Evolutionary conservation across 2,113 vertebrate genomes (phyloP), one percentile per base, ranked within the genome.

Genomic region (Ceyx margarethae): DNA sequence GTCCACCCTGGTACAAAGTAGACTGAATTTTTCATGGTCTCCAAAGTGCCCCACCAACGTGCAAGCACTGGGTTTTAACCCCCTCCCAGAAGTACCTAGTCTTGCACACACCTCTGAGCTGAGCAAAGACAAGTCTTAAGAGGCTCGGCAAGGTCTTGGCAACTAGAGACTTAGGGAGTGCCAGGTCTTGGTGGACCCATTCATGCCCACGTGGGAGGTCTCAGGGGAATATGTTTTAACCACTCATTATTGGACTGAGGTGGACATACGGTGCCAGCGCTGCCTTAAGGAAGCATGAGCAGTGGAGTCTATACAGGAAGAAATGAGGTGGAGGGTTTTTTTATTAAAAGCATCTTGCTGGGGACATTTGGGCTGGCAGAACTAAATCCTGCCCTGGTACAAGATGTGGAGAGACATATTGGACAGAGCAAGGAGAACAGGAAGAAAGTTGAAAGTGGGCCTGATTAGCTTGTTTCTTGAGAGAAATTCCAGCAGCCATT

Each of bases 261-360:
- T 54, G 13, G 13, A 74, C 14, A 31, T 1, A 7, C 53, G 42
- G 15, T 21, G 8, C 26, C 0, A 0, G 29, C n/a, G 5, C 9
- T 86, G 17, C 11, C 33, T 25, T 51, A 29, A 29, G 46, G 48
- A 86, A 37, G 21, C 0, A 7, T 0, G 2, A 75, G 28, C 4
- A 25, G 16, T 10, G 18, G 13, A 40, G 18, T 66, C 13, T 40
- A 23, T 45, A 33, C 31, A 71, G 37, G 15, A 58, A 23, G 17
- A 73, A 29, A 1, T 66, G 46, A 83, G 31, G 7, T 29, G 23
- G 25, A 10, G 16, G 5, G 4, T 3, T 20, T 62, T 45, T 45
- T n/a, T 20, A 25, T 54, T 15, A 37, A 58, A 37, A 54, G 43
- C 15, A 73, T 6, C 15, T 64, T 78, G 37, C 28, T 57, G 43